phyloP scores from a whole-genome alignment of 2,888 invertebrate genomes.

The Alsophila aescularia region DNA sequence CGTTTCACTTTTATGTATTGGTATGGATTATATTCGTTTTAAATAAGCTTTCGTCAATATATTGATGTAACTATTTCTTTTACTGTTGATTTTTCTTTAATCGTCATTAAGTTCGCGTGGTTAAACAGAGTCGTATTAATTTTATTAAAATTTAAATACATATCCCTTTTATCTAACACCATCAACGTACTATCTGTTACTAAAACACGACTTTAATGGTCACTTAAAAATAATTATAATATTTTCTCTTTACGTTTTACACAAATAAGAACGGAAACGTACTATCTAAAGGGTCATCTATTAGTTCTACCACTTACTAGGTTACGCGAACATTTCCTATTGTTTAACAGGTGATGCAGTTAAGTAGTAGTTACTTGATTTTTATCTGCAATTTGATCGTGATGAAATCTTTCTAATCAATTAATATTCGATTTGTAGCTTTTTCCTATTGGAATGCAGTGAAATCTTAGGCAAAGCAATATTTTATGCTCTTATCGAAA shows the following conservation, averaged over 20 bases:
- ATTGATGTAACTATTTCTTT: too few relatives aligned
- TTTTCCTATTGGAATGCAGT: constrained; percentile 7
- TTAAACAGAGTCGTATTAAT: not conserved
- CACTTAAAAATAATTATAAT: constrained; percentile 35
- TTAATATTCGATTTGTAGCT: constrained; percentile 9
- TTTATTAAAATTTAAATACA: not conserved
- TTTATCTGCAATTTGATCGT: not conserved
- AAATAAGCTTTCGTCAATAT: too few relatives aligned
- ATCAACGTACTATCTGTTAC: constrained; percentile 14
- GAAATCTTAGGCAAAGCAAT: constrained; percentile 1
- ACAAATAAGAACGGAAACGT: constrained; percentile 51
- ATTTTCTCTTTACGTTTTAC: constrained; percentile 31
- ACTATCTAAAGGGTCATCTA: constrained; percentile 60
- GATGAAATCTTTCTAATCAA: not conserved
- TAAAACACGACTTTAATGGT: constrained; percentile 19
- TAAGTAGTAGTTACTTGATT: not conserved
- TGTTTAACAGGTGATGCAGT: constrained; percentile 46
- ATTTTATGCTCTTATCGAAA: constrained; percentile 12
- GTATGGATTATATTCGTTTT: too few relatives aligned
- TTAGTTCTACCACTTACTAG: constrained; percentile 45
- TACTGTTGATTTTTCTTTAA: too few relatives aligned
- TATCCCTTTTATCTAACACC: constrained; percentile 12
- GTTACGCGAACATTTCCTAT: constrained; percentile 50
- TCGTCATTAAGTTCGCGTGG: not conserved
- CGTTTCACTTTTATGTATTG: too few relatives aligned